Evolutionary conservation across 2,797 vertebrate genomes (phyloP).

Genomic region (Setipinna tenuifilis): DNA sequence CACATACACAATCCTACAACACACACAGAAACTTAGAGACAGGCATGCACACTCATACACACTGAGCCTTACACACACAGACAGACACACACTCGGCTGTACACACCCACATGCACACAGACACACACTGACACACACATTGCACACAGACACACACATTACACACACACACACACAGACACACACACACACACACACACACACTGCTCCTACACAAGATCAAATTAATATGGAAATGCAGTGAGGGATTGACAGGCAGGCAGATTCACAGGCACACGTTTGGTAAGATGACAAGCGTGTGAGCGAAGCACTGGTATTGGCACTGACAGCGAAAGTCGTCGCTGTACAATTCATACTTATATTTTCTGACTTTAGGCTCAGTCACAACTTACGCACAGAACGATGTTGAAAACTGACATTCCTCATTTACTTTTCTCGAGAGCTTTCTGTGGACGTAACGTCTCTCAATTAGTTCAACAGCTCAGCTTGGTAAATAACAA

Average conservation of each 20-base stretch:
- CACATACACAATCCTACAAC: neutral
- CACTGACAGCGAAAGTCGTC: neutral
- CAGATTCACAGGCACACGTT: neutral
- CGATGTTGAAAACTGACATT: constrained; percentile 13
- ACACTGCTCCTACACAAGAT: constrained; percentile 25
- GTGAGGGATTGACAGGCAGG: constrained; percentile 32
- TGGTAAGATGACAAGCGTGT: neutral
- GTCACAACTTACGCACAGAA: neutral
- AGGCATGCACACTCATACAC: neutral
- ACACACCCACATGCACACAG: neutral
- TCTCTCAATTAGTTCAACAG: neutral
- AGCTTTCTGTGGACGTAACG: neutral
- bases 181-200: constrained; percentile 9
- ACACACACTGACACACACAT: neutral
- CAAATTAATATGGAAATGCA: constrained; percentile 49
- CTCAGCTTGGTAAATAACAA: neutral
- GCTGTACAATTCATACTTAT: neutral
- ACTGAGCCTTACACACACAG: neutral
- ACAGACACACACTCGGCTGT: neutral
- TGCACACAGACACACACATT: too few relatives aligned
- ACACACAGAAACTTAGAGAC: neutral
- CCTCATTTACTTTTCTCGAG: neutral
- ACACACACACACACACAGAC: constrained; percentile 4
- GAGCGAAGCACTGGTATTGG: neutral
- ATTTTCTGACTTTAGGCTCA: neutral